Conservation (phyloP, 2,113 vertebrate genomes). For the Chiloscyllium plagiosum region DNA sequence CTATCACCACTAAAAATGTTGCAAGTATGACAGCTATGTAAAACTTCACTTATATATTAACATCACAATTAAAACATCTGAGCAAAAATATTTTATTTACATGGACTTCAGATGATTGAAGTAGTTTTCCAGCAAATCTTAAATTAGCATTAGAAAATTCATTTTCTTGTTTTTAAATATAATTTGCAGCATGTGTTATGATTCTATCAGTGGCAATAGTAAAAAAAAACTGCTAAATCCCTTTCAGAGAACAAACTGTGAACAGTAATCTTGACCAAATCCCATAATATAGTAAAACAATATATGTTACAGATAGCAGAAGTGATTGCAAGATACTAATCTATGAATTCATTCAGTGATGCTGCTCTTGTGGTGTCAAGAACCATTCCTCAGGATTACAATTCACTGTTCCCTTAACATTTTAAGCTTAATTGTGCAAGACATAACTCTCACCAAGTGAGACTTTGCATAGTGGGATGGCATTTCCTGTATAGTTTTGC, state of each 20-base stretch:
- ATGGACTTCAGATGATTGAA: not conserved
- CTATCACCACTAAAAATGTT: not conserved
- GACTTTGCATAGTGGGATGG: not conserved
- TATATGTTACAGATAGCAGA: not conserved
- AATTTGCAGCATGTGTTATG: not conserved
- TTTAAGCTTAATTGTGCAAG: not conserved
- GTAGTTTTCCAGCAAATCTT: not conserved
- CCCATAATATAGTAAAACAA: not conserved
- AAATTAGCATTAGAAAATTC: not conserved
- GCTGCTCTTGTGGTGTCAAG: not conserved
- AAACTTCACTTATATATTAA: not conserved
- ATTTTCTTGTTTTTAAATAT: not conserved
- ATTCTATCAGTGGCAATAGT: not conserved
- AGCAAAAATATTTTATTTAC: not conserved
- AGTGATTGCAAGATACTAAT: not conserved
- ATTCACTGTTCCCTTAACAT: not conserved
- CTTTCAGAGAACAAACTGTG: not conserved
- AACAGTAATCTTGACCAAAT: not conserved
- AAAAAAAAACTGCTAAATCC: not conserved
- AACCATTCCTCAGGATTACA: not conserved
- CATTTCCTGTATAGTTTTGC: not conserved
- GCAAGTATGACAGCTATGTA: not conserved
- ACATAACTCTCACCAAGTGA: not conserved
- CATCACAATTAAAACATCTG: not conserved
- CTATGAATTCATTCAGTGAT: not conserved